phyloP scores from a whole-genome alignment of 2,888 invertebrate genomes.

The Dasysyrphus tricinctus region DNA sequence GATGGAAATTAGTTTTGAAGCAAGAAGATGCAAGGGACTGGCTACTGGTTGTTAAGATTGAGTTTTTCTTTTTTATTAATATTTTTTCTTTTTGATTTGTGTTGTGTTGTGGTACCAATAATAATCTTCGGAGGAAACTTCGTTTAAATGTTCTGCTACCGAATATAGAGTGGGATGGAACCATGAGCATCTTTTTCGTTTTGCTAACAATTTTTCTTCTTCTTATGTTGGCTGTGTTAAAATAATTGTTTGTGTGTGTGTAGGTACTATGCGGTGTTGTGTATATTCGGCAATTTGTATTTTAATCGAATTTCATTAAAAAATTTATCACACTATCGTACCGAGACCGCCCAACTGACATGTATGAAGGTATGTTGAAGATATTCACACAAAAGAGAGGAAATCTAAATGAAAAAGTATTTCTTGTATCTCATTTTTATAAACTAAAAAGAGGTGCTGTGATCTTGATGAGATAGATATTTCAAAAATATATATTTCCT shows the following conservation, averaged over 20 bases:
- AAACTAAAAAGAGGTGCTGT: conserved; percentile 49
- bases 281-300: conserved; percentile 65
- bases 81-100: neutral
- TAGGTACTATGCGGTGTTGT: neutral
- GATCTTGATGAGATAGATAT: conserved; percentile 60
- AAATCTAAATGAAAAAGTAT: conserved; percentile 49
- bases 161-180: conserved; percentile 71
- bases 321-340: conserved; percentile 40
- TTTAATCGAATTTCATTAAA: conserved; percentile 74
- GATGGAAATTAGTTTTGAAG: conserved; percentile 65
- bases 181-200: conserved; percentile 24
- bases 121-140: conserved; percentile 38
- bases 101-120: neutral
- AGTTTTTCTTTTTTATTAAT: conserved; percentile 21
- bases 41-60: conserved; percentile 59
- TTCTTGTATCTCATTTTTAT: conserved; percentile 30
- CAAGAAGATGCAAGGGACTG: conserved; percentile 25
- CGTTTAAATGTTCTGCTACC: conserved; percentile 67
- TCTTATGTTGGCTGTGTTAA: neutral
- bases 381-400: neutral
- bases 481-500: conserved; percentile 30
- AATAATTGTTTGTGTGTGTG: no score
- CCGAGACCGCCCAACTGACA: neutral
- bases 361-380: neutral
- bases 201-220: conserved; percentile 49